Base-by-base conservation (phyloP, 1,140 invertebrate genomes). In the Leptinotarsa texana region DNA sequence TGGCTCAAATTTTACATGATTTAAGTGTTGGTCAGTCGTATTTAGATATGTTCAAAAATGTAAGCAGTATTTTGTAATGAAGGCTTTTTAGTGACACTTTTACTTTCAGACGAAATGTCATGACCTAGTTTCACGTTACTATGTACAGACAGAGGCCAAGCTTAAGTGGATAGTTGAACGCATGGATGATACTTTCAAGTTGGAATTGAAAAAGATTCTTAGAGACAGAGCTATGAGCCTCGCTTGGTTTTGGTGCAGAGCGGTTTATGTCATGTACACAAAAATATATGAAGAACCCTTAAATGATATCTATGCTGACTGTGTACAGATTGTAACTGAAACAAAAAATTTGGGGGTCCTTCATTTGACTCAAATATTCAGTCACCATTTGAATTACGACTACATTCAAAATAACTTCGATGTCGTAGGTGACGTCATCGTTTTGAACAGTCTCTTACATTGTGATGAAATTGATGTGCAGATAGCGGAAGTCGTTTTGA, bases 31-130 rank as follows among this genome's bases (percentile, higher is more conserved):
- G 80, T 6, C 65, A 68, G 49, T 72, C 74, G n/a, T 78, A 77
- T 84, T 84, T 65, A 70, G 73, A 17, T 75, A 82, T 86, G 80
- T 87, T 85, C 73, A 84, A 82, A 82, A 84, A 79, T 42, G 83
- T 84, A 74, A 82, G 81, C 80, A 8, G 11, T 18, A 57, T 17
- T 17, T 57, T 57, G 2, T 0, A 57, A 63, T 72, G 11, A 72
- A 47, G 15, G 3, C 4, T 24, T n/a, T n/a, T 70, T 57, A 18
- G 13, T 57, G 17, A 13, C 15, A 73, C 73, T 69, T 18, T 74
- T 80, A 75, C 68, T 83, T 83, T 73, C 65, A 86, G 84, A 81
- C 80, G 6, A 83, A 82, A 79, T 63, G 83, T 48, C 84, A 79
- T 69, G 80, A 79, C 66, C 69, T 81, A 61, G 76, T 83, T 11